Evolutionary conservation across 2,888 invertebrate species (phyloP).

Genomic region (Dasysyrphus albostriatus): DNA sequence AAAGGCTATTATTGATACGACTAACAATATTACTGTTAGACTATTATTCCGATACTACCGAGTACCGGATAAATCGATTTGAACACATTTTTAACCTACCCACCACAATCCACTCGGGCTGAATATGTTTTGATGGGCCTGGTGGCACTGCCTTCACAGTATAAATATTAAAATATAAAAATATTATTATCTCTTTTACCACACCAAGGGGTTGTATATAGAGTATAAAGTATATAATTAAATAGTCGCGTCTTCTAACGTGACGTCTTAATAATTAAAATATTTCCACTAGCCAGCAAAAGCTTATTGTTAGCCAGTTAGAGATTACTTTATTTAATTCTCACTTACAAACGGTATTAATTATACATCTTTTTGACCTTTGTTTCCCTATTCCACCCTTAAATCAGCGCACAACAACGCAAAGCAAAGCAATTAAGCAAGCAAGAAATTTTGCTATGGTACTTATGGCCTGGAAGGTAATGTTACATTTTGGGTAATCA

Average conservation of each 20-base stretch:
- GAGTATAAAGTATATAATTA: slow-evolving; percentile 40
- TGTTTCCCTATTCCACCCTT: slow-evolving; percentile 32
- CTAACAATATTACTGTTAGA: too few species aligned
- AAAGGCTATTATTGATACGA: too few species aligned
- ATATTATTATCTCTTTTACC: too few species aligned
- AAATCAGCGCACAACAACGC: neutral
- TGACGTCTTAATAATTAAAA: slow-evolving; percentile 61
- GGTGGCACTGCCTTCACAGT: too few species aligned
- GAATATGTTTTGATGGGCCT: too few species aligned
- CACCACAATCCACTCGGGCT: too few species aligned
- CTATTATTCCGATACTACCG: too few species aligned
- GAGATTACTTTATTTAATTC: neutral
- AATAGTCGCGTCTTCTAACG: slow-evolving; percentile 47
- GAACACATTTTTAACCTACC: too few species aligned
- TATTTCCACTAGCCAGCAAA: slow-evolving; percentile 44
- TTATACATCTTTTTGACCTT: slow-evolving; percentile 3
- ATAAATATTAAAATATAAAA: too few species aligned
- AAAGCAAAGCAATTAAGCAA: slow-evolving; percentile 6
- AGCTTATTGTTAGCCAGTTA: neutral
- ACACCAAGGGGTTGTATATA: slow-evolving; percentile 69
- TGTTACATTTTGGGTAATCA: neutral
- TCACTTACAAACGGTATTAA: slow-evolving; percentile 7
- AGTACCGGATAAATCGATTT: too few species aligned
- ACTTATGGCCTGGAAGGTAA: neutral
- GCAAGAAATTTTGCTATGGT: slow-evolving; percentile 7